Conservation (phyloP, 2,113 vertebrate genomes). For the Chamaea fasciata region DNA sequence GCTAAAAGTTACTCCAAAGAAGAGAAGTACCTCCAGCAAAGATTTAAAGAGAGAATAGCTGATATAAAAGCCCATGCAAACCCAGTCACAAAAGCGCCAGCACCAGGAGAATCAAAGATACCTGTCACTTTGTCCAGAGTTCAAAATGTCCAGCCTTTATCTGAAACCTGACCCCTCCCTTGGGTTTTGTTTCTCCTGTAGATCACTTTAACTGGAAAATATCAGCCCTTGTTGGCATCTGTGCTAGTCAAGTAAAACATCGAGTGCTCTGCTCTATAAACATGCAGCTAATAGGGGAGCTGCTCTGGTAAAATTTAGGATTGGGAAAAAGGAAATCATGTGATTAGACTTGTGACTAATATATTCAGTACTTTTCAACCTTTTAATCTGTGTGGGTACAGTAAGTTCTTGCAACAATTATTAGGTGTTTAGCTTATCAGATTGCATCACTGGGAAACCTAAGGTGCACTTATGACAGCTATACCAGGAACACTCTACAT, state of each 20-base stretch:
- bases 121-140: constrained; percentile 94
- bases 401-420: not conserved
- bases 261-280: not conserved
- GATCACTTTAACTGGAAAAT: constrained; percentile 36
- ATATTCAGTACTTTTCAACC: not conserved
- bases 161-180: constrained; percentile 79
- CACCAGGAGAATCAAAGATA: constrained; percentile 87
- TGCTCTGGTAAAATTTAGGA: not conserved
- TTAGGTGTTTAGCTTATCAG: not conserved
- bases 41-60: constrained; percentile 90
- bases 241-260: not conserved
- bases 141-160: constrained; percentile 88
- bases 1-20: constrained; percentile 90
- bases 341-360: not conserved
- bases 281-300: not conserved
- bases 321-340: not conserved
- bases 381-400: not conserved
- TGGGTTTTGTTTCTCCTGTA: constrained; percentile 22
- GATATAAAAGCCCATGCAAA: constrained; percentile 83
- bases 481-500: not conserved
- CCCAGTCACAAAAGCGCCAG: constrained; percentile 86
- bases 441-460: not conserved
- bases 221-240: constrained; percentile 57
- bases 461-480: not conserved
- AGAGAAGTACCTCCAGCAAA: constrained; percentile 88